Conservation (phyloP, 2,888 invertebrate genomes). For the Agrochola circellaris region DNA sequence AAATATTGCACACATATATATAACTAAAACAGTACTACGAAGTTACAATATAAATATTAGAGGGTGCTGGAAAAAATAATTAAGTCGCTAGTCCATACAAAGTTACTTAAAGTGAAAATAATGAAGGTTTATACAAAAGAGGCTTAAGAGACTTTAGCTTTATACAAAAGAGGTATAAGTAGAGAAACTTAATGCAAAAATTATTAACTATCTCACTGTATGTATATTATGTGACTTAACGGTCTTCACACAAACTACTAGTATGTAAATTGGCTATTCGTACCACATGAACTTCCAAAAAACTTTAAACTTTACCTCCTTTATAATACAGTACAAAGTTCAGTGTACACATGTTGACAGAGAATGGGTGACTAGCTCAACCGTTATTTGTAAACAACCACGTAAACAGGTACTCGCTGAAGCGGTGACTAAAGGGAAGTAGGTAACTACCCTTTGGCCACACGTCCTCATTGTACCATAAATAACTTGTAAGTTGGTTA, state of each 20-base stretch:
- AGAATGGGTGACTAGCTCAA: conserved; percentile 36
- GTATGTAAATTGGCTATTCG: conserved; percentile 46
- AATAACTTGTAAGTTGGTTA: neutral
- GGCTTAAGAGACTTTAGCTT: no score
- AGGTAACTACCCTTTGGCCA: conserved; percentile 31
- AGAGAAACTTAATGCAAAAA: conserved; percentile 4
- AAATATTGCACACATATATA: no score
- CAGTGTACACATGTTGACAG: neutral
- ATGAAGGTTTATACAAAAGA: no score
- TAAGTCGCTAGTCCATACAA: no score
- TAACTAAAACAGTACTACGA: no score
- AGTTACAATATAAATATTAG: no score
- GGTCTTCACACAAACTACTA: conserved; percentile 33
- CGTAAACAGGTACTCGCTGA: conserved; percentile 48
- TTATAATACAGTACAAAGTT: neutral
- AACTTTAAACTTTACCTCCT: neutral
- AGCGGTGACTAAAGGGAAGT: conserved; percentile 40
- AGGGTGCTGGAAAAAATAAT: no score
- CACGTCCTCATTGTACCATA: conserved; percentile 25
- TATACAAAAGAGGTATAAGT: neutral
- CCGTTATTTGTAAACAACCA: conserved; percentile 57
- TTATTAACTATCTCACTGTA: conserved; percentile 14
- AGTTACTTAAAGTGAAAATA: no score
- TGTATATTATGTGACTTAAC: conserved; percentile 44
- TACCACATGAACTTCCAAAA: neutral